A percentile compares a stretch with the other conserved stretches of the same genome.
Conservation (phyloP, 2,797 vertebrate species). For the Petrocephalus sullivani region DNA sequence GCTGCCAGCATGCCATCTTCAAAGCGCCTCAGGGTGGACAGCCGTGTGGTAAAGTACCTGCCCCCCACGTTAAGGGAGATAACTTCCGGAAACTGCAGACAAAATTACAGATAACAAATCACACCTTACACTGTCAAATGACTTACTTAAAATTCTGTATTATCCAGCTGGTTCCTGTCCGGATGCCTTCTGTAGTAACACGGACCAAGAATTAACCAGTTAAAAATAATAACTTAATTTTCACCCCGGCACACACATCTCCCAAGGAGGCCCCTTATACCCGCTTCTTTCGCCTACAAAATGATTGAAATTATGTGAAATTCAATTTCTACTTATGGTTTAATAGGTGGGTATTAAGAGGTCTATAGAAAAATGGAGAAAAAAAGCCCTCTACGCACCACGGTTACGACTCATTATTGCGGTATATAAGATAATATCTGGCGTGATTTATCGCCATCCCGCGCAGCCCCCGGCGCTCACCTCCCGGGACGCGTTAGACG, state of each 20-base stretch:
- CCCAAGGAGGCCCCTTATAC: background rate
- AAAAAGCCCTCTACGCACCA: background rate
- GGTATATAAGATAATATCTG: background rate
- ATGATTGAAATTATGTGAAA: background rate
- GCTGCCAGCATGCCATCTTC: constrained; percentile 75
- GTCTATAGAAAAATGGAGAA: background rate
- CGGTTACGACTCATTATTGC: background rate
- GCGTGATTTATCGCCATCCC: background rate
- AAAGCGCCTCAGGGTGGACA: constrained; percentile 67
- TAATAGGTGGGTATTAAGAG: background rate
- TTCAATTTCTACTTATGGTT: background rate
- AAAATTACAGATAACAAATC: background rate
- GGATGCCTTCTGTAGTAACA: background rate
- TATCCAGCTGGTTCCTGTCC: background rate
- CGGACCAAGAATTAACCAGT: background rate
- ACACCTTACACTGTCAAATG: background rate
- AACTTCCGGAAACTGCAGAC: constrained; percentile 68
- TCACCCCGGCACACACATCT: background rate
- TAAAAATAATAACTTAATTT: background rate
- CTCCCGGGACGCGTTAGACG: background rate
- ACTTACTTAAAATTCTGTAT: background rate
- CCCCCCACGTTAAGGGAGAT: constrained; percentile 71
- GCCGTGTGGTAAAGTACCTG: constrained; percentile 63
- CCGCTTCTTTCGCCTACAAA: background rate
- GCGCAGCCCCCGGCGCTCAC: background rate